Evolutionary conservation across 2,113 vertebrate species (phyloP).

Genomic region (Panurus biarmicus): DNA sequence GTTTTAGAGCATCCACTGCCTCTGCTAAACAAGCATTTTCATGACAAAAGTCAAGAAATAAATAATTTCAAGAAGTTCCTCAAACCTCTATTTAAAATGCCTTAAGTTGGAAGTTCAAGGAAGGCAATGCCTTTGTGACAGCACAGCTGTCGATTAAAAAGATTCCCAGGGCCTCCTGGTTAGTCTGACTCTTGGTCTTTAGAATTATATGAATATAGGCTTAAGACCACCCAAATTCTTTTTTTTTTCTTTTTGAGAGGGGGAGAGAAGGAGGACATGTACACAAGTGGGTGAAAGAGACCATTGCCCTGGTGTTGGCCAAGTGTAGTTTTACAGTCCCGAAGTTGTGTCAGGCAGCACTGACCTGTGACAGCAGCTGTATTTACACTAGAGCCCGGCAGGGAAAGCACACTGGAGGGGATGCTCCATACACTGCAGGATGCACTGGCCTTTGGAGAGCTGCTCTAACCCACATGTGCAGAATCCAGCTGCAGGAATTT

Average conservation of each 20-base stretch:
- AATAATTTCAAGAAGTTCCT: conserved; percentile 29
- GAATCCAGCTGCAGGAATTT: neutral
- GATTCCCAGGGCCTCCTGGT: conserved; percentile 3
- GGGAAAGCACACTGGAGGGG: neutral
- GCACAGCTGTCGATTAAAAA: conserved; percentile 40
- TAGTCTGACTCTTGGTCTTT: conserved; percentile 17
- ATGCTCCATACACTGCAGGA: neutral
- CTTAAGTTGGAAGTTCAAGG: conserved; percentile 26
- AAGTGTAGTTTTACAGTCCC: conserved; percentile 44
- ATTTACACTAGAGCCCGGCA: conserved; percentile 26
- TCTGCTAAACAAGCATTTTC: neutral
- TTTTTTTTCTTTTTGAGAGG: neutral
- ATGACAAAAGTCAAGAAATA: conserved; percentile 49
- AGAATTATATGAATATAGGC: conserved; percentile 40
- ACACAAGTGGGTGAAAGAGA: neutral
- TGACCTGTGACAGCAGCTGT: conserved; percentile 34
- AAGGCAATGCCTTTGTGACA: conserved; percentile 9
- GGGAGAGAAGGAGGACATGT: neutral
- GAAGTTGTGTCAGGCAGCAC: neutral
- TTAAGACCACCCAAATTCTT: conserved; percentile 47
- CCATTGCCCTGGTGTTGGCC: neutral
- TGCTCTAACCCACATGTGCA: neutral
- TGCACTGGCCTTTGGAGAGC: neutral
- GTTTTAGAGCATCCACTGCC: neutral
- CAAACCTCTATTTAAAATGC: conserved; percentile 39